Evolutionary conservation across 53 echinoderm and acorn worm species (phyloP), one percentile per base, ranked within the genome.

Genomic region (Pentamera pediparva): DNA sequence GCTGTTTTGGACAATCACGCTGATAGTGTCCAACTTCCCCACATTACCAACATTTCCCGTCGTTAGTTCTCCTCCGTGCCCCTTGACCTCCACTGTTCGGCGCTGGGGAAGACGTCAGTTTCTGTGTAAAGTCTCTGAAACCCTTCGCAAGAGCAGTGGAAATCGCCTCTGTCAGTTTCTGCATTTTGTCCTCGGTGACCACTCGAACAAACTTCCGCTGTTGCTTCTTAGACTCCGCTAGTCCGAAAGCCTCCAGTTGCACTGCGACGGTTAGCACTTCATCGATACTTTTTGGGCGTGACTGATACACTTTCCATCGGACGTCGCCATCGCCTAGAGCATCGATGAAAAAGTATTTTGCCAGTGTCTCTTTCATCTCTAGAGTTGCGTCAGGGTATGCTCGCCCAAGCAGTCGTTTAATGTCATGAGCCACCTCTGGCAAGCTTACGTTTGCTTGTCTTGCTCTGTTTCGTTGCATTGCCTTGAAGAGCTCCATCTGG

Each of bases 301-400:
- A 65, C 27, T 82, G 87, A 31, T 40, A 62, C 1, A 86, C 52
- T 17, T 51, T 72, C 69, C 59, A 62, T 63, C 72, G 59, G 13
- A 54, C 69, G 17, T 86, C 78, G 1, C 58, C 33, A 18, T 86
- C 81, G 30, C 30, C 35, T 6, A 86, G 34, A 22, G 86, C 82
- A 77, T 86, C 73, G 4, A 81, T 81, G 64, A 81, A 77, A 67
- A 78, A 70, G 35, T 86, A 63, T 20, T 74, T 71, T 5, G 70
- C 60, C 37, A 86, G 39, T 25, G 81, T 62, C 13, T 81, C 81
- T 38, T 69, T 45, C 76, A 86, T 57, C 12, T 47, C 43, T 13
- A 74, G 38, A 0, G 70, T 15, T 30, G 81, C 77, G 17, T 61
- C 65, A 6, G 87, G 69, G 39, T 87, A 77, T 32, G 74, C 87